Evolutionary conservation across 2,888 invertebrate species (phyloP).

Genomic region (Xanthostigma xanthostigma): DNA sequence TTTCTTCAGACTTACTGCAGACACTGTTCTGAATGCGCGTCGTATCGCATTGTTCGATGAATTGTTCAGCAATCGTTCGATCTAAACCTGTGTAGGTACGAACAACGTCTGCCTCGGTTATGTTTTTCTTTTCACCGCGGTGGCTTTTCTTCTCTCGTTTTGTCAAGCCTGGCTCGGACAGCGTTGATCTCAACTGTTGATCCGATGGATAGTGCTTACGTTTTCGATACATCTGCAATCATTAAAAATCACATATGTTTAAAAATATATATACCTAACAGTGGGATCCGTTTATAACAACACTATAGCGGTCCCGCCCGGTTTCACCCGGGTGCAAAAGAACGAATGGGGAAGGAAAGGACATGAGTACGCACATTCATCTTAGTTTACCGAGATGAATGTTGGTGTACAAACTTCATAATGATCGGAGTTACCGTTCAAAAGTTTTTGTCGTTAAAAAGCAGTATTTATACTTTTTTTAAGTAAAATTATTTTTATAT

Average conservation of each 20-base stretch:
- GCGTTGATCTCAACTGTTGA: conserved; percentile 11
- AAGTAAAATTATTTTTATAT: too few species aligned
- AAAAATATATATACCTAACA: too few species aligned
- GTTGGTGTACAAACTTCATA: too few species aligned
- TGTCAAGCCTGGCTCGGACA: conserved; percentile 17
- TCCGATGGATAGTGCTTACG: conserved; percentile 22
- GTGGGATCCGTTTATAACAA: too few species aligned
- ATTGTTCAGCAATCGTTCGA: conserved; percentile 46
- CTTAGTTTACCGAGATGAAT: too few species aligned
- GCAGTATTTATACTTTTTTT: too few species aligned
- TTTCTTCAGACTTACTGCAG: conserved; percentile 16
- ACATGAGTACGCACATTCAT: too few species aligned
- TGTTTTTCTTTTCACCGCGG: conserved; percentile 17
- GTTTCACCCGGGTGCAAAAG: too few species aligned
- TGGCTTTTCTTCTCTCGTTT: conserved; percentile 14
- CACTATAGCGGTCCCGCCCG: too few species aligned
- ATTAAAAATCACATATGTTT: background rate
- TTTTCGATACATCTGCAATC: conserved; percentile 23
- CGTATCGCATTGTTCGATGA: conserved; percentile 45
- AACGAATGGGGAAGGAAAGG: too few species aligned
- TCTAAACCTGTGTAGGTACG: conserved; percentile 45
- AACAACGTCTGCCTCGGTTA: conserved; percentile 37
- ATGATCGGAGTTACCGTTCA: too few species aligned
- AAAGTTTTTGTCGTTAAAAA: too few species aligned
- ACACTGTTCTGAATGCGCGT: conserved; percentile 28